Percentiles rank a stretch among this genome's conserved stretches.
Evolutionary conservation across 2,797 vertebrate species (phyloP).

Genomic region (Chaenodraco wilsoni): DNA sequence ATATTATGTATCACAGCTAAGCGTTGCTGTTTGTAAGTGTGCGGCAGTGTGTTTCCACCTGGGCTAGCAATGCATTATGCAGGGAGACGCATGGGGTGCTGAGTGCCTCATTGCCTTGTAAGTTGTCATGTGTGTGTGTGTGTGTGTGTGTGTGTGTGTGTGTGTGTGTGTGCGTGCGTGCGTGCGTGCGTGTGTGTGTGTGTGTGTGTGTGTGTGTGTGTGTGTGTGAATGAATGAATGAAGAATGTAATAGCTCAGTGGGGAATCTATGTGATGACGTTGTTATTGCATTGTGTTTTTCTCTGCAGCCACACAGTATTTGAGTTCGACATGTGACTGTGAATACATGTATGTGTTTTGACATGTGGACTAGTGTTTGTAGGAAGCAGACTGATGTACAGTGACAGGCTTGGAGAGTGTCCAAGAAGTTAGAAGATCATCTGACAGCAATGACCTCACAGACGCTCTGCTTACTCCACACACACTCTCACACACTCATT

Average conservation of each 20-base stretch:
- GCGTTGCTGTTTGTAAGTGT: slow-evolving; percentile 6
- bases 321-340: background rate
- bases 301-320: background rate
- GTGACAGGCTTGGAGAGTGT: slow-evolving; percentile 35
- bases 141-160: background rate
- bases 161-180: too few species aligned
- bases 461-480: background rate
- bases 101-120: slow-evolving; percentile 4
- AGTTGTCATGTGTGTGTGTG: slow-evolving; percentile 10
- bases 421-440: background rate
- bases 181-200: slow-evolving; percentile 16
- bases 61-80: slow-evolving; percentile 28
- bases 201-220: background rate
- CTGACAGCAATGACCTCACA: background rate
- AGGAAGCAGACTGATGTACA: slow-evolving; percentile 34
- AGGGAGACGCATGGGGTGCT: slow-evolving; percentile 23
- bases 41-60: slow-evolving; percentile 26
- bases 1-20: slow-evolving; percentile 41
- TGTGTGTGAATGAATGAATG: too few species aligned
- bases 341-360: slow-evolving; percentile 27
- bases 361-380: slow-evolving; percentile 4
- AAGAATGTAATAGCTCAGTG: background rate
- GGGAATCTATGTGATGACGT: background rate
- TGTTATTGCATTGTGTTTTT: background rate
- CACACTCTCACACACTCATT: background rate